A percentile compares a stretch with the other conserved stretches of the same genome.
Conservation (phyloP, 2,113 vertebrate species). For the Hylia prasina region DNA sequence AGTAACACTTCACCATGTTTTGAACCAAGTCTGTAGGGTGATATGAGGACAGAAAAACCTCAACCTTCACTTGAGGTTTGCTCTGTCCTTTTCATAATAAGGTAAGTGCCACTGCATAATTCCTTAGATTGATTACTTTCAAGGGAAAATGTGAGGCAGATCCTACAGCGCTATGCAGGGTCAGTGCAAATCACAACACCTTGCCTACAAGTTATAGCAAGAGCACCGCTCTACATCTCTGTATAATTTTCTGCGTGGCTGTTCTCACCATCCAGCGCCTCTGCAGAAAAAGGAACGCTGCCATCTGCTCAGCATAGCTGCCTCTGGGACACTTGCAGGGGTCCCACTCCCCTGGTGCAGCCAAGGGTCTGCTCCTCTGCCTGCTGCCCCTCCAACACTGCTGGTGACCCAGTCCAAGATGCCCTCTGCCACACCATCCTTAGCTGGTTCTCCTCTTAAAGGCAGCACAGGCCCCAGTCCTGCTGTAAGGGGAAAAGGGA, state of each 20-base stretch:
- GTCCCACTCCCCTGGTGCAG: neutral
- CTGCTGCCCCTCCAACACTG: fast-evolving
- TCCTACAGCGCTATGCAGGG: neutral
- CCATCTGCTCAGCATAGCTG: neutral
- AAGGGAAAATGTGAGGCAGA: neutral
- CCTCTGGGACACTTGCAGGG: fast-evolving
- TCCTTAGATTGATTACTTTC: neutral
- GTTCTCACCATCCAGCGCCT: fast-evolving
- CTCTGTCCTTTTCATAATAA: neutral
- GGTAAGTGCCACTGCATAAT: neutral
- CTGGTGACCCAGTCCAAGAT: fast-evolving
- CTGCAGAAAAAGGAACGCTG: fast-evolving
- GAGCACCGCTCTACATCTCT: neutral
- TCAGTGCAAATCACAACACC: neutral
- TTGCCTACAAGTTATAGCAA: neutral
- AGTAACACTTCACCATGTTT: no score
- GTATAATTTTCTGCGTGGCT: fast-evolving
- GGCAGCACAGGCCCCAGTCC: fast-evolving
- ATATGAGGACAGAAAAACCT: no score
- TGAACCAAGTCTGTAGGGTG: no score
- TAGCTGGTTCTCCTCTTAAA: neutral
- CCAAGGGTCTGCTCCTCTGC: neutral
- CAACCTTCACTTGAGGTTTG: neutral
- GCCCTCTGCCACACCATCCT: neutral
- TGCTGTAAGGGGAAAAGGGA: fast-evolving